phyloP scores from a whole-genome alignment of 2,797 vertebrate genomes.

The Melanotaenia boesemani region DNA sequence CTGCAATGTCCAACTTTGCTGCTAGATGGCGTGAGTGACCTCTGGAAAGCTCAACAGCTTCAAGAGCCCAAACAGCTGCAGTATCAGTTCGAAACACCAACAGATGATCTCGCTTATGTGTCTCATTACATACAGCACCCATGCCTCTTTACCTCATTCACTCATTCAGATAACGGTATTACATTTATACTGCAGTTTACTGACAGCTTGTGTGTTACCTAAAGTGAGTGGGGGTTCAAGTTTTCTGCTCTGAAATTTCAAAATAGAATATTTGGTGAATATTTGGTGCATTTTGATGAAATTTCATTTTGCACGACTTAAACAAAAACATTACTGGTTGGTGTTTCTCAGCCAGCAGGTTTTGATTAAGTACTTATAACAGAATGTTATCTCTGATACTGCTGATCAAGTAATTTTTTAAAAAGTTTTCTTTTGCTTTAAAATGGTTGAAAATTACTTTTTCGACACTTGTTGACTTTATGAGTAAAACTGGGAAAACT shows the following conservation, averaged over 20 bases:
- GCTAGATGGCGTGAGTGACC: slow-evolving; percentile 84
- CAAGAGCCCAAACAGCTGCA: slow-evolving; percentile 22
- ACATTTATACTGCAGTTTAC: slow-evolving; percentile 11
- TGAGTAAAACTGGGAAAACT: not conserved
- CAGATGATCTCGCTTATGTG: slow-evolving; percentile 13
- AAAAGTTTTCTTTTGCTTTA: not conserved
- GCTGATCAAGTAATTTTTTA: not conserved
- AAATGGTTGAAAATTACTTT: not conserved
- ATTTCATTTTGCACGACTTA: not conserved
- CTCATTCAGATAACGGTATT: slow-evolving; percentile 22
- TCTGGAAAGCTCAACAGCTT: slow-evolving; percentile 44
- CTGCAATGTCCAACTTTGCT: slow-evolving; percentile 64
- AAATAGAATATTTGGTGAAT: too few species aligned
- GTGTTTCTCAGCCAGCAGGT: not conserved
- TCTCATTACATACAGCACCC: slow-evolving; percentile 24
- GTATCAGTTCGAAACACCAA: slow-evolving; percentile 13
- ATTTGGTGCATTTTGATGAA: not conserved
- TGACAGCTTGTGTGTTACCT: not conserved
- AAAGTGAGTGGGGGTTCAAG: not conserved
- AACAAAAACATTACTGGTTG: too few species aligned
- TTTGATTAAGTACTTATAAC: not conserved
- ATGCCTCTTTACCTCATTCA: slow-evolving; percentile 13
- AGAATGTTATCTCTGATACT: not conserved
- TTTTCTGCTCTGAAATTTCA: not conserved
- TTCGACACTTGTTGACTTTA: slow-evolving; percentile 3